These are phyloP conservation scores for Conger conger DNA, from an alignment of 2,113 vertebrate genomes.

Conservation along the genomic window DNA sequence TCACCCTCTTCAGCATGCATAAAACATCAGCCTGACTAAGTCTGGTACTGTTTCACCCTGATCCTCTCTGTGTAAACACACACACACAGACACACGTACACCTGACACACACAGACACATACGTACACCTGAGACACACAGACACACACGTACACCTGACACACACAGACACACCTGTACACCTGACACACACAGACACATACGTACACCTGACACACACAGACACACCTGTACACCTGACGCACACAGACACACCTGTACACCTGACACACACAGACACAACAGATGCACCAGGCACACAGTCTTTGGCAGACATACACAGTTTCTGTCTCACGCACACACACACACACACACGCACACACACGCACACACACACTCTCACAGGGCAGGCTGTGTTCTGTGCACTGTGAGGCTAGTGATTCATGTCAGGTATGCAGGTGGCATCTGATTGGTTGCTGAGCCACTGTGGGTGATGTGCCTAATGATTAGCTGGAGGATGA, in stretches of 20 bases:
- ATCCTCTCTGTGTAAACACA: background rate
- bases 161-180: background rate
- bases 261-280: background rate
- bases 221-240: too few species aligned
- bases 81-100: constrained; percentile 10
- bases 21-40: constrained; percentile 56
- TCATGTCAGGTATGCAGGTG: too few species aligned
- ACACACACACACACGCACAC: background rate
- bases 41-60: constrained; percentile 12
- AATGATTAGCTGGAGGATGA: background rate
- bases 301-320: background rate
- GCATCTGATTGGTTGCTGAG: too few species aligned
- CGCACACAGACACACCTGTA: background rate
- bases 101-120: constrained; percentile 11
- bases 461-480: background rate
- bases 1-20: constrained; percentile 51
- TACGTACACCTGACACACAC: background rate
- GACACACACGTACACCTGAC: constrained; percentile 11
- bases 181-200: background rate
- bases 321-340: background rate
- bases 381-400: background rate
- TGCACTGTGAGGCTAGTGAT: too few species aligned
- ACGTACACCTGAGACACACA: background rate
- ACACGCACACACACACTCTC: background rate
- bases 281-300: background rate